These are phyloP conservation scores for Elephantulus edwardii DNA, from an alignment of 2,113 vertebrate species.

Conservation along the genomic window DNA sequence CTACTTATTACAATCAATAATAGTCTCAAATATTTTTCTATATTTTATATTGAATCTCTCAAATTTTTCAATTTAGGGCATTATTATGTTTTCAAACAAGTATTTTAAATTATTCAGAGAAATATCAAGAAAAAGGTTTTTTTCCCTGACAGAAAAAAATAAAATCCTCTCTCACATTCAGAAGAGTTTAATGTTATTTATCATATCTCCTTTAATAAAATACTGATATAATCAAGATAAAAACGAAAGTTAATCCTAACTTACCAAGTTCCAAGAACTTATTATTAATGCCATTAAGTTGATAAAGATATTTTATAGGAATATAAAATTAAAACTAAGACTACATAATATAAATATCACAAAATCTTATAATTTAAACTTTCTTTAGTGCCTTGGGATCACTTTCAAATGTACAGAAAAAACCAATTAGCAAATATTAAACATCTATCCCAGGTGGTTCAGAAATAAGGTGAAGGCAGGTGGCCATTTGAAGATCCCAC, in stretches of 20 bases:
- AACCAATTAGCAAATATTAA: background rate
- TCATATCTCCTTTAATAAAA: background rate
- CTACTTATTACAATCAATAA: background rate
- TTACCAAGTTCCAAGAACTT: conserved; percentile 38
- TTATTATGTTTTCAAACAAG: background rate
- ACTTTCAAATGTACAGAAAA: conserved; percentile 6
- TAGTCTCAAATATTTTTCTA: background rate
- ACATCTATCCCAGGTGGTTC: background rate
- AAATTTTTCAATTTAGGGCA: conserved; percentile 5
- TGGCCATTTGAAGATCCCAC: background rate
- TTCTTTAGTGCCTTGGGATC: conserved; percentile 16
- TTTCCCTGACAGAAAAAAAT: conserved; percentile 24
- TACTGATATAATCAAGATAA: conserved; percentile 1
- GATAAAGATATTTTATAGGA: conserved; percentile 33
- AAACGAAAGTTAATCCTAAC: conserved; percentile 31
- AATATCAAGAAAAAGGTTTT: background rate
- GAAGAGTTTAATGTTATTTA: background rate
- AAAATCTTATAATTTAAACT: conserved; percentile 21
- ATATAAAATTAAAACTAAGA: conserved; percentile 32
- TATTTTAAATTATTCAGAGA: conserved; percentile 4
- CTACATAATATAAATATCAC: conserved; percentile 50
- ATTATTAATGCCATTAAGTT: conserved; percentile 30
- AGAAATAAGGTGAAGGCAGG: background rate
- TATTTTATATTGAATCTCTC: background rate
- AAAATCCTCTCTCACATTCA: conserved; percentile 18